phyloP scores from a whole-genome alignment of 2,888 invertebrate genomes.

The Dendrolimus houi region DNA sequence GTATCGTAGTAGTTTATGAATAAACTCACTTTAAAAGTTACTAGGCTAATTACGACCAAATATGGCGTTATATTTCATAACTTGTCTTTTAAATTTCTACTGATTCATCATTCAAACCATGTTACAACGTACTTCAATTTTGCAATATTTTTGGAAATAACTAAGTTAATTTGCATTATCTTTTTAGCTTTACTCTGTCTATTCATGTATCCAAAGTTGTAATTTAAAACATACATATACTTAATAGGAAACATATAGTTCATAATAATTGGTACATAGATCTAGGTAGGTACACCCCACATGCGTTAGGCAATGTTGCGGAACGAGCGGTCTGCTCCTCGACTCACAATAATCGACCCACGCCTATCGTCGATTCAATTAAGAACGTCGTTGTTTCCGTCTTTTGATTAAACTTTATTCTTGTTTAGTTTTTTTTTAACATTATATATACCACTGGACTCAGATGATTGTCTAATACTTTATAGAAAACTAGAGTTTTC shows the following conservation, averaged over 20 bases:
- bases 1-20: conserved; percentile 20
- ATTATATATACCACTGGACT: no score
- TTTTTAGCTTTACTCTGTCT: no score
- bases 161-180: no score
- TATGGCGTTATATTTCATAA: conserved; percentile 10
- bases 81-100: not conserved
- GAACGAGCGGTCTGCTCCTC: conserved; percentile 27
- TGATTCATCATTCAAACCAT: not conserved
- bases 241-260: conserved; percentile 25
- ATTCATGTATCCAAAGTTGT: no score
- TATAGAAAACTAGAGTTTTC: no score
- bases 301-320: conserved; percentile 40
- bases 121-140: no score
- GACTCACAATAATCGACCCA: conserved; percentile 29
- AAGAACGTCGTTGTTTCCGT: conserved; percentile 42
- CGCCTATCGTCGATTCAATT: conserved; percentile 46
- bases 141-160: no score
- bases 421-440: not conserved
- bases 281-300: conserved; percentile 14
- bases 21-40: conserved; percentile 22
- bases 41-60: conserved; percentile 20
- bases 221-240: no score
- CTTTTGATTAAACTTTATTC: conserved; percentile 16
- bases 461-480: no score
- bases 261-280: conserved; percentile 32